These are phyloP conservation scores for Archaeoteleia sp. DNA, from an alignment of 2,888 invertebrate genomes.

Conservation along the genomic window DNA sequence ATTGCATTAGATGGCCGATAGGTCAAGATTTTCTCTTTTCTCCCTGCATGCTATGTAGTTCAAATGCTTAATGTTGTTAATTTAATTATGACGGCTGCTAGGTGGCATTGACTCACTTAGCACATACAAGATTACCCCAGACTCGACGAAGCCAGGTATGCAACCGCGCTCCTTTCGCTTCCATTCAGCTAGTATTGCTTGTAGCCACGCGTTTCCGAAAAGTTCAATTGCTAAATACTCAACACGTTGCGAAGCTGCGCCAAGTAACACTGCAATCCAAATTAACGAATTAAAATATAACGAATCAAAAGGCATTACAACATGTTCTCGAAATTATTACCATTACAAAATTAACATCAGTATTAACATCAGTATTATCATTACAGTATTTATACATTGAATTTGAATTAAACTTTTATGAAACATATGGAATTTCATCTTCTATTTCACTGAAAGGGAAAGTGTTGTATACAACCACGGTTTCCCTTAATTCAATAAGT, in stretches of 20 bases:
- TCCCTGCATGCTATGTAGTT: conserved; percentile 24
- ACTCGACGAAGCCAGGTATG: conserved; percentile 87
- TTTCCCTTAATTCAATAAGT: conserved; percentile 18
- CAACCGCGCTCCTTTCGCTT: conserved; percentile 86
- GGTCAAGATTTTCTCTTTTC: conserved; percentile 42
- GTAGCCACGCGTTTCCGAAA: conserved; percentile 86
- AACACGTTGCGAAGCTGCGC: conserved; percentile 94
- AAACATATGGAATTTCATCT: neutral
- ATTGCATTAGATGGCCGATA: conserved; percentile 21
- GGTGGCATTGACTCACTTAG: conserved; percentile 80
- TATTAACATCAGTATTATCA: neutral
- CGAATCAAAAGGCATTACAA: too few species aligned
- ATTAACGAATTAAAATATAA: neutral
- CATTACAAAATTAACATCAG: too few species aligned
- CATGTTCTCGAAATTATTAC: too few species aligned
- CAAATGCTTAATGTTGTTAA: conserved; percentile 42
- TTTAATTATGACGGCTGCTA: conserved; percentile 31
- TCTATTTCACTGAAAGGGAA: neutral
- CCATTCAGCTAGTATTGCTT: conserved; percentile 85
- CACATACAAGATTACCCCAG: conserved; percentile 90
- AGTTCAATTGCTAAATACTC: conserved; percentile 88
- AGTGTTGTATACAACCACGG: conserved; percentile 2
- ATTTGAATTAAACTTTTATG: too few species aligned
- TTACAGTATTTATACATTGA: neutral
- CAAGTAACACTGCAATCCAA: conserved; percentile 84